Percentiles rank a stretch among this genome's conserved stretches.
phyloP scores from a whole-genome alignment of 2,113 vertebrate species.

The Lucifuga dentata region DNA sequence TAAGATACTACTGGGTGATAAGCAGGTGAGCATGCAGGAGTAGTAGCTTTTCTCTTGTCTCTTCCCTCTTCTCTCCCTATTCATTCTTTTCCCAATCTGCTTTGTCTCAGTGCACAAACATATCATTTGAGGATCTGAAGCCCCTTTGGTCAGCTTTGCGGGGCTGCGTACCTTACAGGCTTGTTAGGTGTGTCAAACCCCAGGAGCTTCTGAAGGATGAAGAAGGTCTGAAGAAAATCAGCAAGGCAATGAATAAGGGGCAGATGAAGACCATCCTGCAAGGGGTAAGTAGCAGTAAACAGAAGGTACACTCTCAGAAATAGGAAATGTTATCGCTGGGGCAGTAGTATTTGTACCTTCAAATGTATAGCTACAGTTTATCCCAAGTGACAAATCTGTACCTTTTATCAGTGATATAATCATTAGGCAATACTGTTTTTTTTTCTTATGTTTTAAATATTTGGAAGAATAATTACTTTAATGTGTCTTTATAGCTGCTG shows the following conservation, averaged over 20 bases:
- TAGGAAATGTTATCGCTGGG: not conserved
- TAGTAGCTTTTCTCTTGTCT: not conserved
- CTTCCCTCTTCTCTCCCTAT: not conserved
- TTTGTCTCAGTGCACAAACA: slow-evolving; percentile 25
- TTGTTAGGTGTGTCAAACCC: slow-evolving; percentile 49
- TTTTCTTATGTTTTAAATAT: too few species aligned
- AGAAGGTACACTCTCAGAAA: too few species aligned
- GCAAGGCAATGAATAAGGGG: slow-evolving; percentile 55
- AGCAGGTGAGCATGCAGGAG: slow-evolving; percentile 45
- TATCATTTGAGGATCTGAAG: slow-evolving; percentile 52
- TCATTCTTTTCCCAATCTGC: not conserved
- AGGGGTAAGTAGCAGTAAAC: slow-evolving; percentile 69
- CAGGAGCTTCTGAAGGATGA: slow-evolving; percentile 46
- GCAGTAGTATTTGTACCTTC: too few species aligned
- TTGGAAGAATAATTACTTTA: not conserved
- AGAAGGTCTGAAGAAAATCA: slow-evolving; percentile 59
- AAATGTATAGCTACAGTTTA: too few species aligned
- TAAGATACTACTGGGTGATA: slow-evolving; percentile 41
- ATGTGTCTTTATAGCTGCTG: slow-evolving; percentile 60
- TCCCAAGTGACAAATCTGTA: too few species aligned
- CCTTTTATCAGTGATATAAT: too few species aligned
- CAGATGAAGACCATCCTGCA: slow-evolving; percentile 73
- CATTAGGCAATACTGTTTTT: too few species aligned
- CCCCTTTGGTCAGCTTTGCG: slow-evolving; percentile 50
- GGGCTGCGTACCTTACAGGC: slow-evolving; percentile 63